These are phyloP conservation scores for Anoplophora glabripennis DNA, from an alignment of 1,140 invertebrate species.

Conservation along the genomic window DNA sequence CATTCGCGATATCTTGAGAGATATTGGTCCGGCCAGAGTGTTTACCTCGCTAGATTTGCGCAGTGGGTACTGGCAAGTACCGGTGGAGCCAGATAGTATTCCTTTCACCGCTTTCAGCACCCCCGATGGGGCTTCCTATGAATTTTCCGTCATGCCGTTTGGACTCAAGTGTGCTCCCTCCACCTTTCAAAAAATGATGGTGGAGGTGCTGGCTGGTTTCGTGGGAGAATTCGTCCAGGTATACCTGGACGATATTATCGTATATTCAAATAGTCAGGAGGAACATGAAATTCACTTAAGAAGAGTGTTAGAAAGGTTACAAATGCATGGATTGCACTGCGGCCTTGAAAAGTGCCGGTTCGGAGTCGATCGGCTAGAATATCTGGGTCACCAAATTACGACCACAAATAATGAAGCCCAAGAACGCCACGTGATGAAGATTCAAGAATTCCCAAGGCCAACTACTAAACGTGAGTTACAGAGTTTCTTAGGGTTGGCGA, in stretches of 20 bases:
- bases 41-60: conserved; percentile 31
- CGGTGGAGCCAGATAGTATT: conserved; percentile 21
- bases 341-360: conserved; percentile 20
- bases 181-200: conserved; percentile 36
- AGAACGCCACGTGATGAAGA: conserved; percentile 23
- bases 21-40: conserved; percentile 15
- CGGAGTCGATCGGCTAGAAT: conserved; percentile 21
- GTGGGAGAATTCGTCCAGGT: conserved; percentile 30
- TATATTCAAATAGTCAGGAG: conserved; percentile 4
- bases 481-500: conserved; percentile 28
- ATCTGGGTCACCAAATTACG: conserved; percentile 35
- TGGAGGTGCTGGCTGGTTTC: conserved; percentile 24
- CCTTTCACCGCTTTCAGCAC: conserved; percentile 38
- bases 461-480: conserved; percentile 24
- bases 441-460: conserved; percentile 30
- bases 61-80: conserved; percentile 37
- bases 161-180: conserved; percentile 40
- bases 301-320: conserved; percentile 23
- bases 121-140: conserved; percentile 29
- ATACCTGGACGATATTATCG: conserved; percentile 34
- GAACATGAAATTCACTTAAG: background rate
- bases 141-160: conserved; percentile 38
- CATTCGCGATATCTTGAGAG: conserved; percentile 14
- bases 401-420: conserved; percentile 28
- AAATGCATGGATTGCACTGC: background rate